These are phyloP conservation scores for Salvelinus sp. DNA, from an alignment of 2,113 vertebrate genomes.

Conservation along the genomic window DNA sequence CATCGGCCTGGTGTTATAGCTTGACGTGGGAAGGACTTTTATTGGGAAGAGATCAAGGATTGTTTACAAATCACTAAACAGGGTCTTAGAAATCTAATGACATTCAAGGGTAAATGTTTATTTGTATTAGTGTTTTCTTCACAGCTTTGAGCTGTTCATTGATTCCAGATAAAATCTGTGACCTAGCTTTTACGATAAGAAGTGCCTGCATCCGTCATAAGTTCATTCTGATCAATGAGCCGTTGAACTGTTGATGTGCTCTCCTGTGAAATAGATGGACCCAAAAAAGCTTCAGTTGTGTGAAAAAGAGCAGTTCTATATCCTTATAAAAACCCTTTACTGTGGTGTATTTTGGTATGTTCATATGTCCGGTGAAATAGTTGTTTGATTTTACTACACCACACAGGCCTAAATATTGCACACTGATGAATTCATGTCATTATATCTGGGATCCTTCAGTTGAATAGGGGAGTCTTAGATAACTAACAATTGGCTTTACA, in stretches of 20 bases:
- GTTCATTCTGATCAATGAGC: constrained; percentile 2
- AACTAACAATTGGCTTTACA: constrained; percentile 9
- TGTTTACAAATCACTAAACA: too few relatives aligned
- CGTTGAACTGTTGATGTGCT: constrained; percentile 41
- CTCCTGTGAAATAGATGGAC: constrained; percentile 32
- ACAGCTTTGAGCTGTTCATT: constrained; percentile 32
- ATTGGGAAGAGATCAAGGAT: neutral
- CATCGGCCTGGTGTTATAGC: constrained; percentile 23
- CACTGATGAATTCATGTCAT: neutral
- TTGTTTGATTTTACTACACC: neutral
- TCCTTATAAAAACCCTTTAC: constrained; percentile 18
- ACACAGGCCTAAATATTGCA: neutral
- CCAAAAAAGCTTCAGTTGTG: constrained; percentile 16
- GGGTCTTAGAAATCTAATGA: neutral
- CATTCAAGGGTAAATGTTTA: constrained; percentile 12
- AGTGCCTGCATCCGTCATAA: constrained; percentile 59
- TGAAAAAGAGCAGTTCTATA: neutral
- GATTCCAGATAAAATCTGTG: constrained; percentile 7
- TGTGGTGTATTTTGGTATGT: constrained; percentile 7
- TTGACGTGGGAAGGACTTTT: neutral
- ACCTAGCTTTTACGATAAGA: constrained; percentile 50
- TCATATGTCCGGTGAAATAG: neutral
- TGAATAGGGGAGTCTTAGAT: neutral
- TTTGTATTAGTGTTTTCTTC: constrained; percentile 34
- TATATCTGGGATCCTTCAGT: neutral